phyloP scores from a whole-genome alignment of 2,797 vertebrate species.

The Micrastur ruficollis region DNA sequence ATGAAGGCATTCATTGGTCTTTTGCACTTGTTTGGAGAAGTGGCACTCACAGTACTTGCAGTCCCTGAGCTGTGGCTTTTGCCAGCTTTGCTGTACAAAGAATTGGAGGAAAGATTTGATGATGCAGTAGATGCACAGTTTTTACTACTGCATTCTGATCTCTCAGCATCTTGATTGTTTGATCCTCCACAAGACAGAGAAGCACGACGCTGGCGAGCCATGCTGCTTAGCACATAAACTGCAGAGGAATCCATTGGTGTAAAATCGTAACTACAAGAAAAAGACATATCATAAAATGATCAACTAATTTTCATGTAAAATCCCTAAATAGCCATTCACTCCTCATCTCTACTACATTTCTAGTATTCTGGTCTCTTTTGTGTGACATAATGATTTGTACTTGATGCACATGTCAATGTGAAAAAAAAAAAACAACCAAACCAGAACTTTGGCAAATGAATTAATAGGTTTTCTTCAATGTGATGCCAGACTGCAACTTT shows the following conservation, averaged over 20 bases:
- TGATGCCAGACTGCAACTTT: not conserved
- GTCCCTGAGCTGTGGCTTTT: constrained; percentile 92
- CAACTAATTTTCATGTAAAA: not conserved
- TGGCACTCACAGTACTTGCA: constrained; percentile 82
- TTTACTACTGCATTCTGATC: constrained; percentile 83
- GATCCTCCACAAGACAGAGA: constrained; percentile 90
- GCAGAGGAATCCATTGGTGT: constrained; percentile 97
- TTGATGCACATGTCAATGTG: not conserved
- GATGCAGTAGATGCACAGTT: constrained; percentile 79
- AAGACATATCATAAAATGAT: not conserved
- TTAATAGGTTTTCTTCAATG: not conserved
- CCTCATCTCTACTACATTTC: not conserved
- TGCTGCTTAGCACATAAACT: constrained; percentile 96
- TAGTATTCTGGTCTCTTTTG: not conserved
- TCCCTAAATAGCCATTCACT: not conserved
- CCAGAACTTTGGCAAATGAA: not conserved
- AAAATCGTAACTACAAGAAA: constrained; percentile 88
- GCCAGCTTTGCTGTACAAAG: constrained; percentile 84
- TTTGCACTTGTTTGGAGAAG: constrained; percentile 96
- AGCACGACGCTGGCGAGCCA: constrained; percentile 96
- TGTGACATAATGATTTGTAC: not conserved
- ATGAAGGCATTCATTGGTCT: constrained; percentile 99
- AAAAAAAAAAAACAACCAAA: not conserved
- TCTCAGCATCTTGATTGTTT: constrained; percentile 87
- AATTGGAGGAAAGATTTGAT: constrained; percentile 79